phyloP scores from a whole-genome alignment of 2,888 invertebrate species.

The Zelleria hepariella region DNA sequence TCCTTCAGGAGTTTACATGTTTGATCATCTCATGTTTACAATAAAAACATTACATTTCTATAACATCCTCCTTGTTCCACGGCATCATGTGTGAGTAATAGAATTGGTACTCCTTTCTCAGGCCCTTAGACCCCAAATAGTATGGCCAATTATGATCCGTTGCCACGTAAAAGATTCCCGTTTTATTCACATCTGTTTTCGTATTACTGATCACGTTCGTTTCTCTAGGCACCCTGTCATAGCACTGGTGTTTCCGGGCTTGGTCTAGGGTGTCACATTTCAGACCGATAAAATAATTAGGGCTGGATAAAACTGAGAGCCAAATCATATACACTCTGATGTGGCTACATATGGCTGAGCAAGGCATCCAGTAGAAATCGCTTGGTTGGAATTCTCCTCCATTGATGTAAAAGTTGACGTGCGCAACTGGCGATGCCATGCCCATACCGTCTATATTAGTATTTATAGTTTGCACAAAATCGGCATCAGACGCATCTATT shows the following conservation, averaged over 20 bases:
- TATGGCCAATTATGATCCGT: constrained; percentile 36
- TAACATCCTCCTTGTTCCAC: constrained; percentile 4
- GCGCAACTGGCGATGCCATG: constrained; percentile 18
- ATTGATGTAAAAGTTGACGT: constrained; percentile 8
- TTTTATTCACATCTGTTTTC: not conserved
- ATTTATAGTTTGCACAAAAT: constrained; percentile 19
- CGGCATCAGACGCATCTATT: constrained; percentile 21
- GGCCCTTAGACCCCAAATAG: constrained; percentile 37
- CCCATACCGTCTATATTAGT: constrained; percentile 23
- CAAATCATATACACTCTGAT: constrained; percentile 21
- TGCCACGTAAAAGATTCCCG: constrained; percentile 28
- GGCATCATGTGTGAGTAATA: constrained; percentile 9
- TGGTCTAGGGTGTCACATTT: constrained; percentile 28
- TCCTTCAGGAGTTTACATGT: too few species aligned
- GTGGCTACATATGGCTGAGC: constrained; percentile 25
- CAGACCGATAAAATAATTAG: constrained; percentile 22
- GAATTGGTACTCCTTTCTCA: constrained; percentile 34
- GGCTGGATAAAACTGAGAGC: constrained; percentile 22
- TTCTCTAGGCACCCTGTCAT: constrained; percentile 20
- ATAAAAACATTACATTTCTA: not conserved
- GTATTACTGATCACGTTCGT: constrained; percentile 24
- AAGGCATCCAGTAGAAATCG: constrained; percentile 20
- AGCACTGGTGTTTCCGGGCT: constrained; percentile 24
- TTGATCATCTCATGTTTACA: too few species aligned
- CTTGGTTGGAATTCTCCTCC: constrained; percentile 21